A percentile compares a stretch with the other conserved stretches of the same genome.
Evolutionary conservation across 2,797 vertebrate species (phyloP).

Genomic region (Tapirus indicus): DNA sequence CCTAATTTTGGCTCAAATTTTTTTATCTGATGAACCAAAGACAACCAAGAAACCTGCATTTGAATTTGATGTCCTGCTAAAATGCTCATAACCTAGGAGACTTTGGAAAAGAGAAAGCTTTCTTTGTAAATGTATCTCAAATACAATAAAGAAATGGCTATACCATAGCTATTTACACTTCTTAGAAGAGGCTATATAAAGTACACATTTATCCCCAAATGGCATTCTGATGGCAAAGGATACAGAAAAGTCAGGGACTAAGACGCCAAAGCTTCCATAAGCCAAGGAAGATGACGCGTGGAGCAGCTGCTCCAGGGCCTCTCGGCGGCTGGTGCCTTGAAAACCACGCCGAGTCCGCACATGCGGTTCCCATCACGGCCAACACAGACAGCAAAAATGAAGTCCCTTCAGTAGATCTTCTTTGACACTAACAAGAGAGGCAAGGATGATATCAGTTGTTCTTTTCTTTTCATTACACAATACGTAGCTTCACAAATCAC

Average conservation of each 20-base stretch:
- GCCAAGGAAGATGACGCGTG: slow-evolving; percentile 89
- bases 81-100: background rate
- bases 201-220: background rate
- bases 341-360: slow-evolving; percentile 85
- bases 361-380: slow-evolving; percentile 88
- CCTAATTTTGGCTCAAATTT: background rate
- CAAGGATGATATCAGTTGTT: background rate
- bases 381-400: slow-evolving; percentile 88
- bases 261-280: slow-evolving; percentile 89
- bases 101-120: background rate
- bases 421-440: slow-evolving; percentile 82
- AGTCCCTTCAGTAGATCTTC: slow-evolving; percentile 88
- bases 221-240: slow-evolving; percentile 82
- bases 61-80: slow-evolving; percentile 25
- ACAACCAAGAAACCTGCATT: background rate
- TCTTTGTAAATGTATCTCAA: slow-evolving; percentile 37
- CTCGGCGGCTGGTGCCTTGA: slow-evolving; percentile 86
- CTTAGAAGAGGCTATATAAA: background rate
- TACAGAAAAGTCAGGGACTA: slow-evolving; percentile 89
- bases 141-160: background rate
- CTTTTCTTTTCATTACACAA: background rate
- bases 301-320: slow-evolving; percentile 83
- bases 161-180: background rate
- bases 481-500: background rate
- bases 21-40: slow-evolving; percentile 24